Conservation (phyloP, 2,888 invertebrate species). For the Eupithecia inturbata region DNA sequence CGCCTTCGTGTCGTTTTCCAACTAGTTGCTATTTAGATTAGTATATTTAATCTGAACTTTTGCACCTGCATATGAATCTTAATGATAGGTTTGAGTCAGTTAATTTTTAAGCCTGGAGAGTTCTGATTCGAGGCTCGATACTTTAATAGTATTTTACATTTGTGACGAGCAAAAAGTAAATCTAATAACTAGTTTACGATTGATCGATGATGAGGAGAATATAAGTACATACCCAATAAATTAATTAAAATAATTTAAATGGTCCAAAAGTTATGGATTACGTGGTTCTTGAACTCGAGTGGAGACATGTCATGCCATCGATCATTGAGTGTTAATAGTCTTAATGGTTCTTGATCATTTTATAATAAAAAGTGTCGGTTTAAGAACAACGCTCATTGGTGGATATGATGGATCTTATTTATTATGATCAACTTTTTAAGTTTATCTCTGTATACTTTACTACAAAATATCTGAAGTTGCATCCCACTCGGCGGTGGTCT, state of each 20-base stretch:
- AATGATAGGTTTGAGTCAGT: constrained; percentile 26
- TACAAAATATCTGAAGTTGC: neutral
- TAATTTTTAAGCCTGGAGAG: constrained; percentile 22
- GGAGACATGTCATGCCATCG: constrained; percentile 69
- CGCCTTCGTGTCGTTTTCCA: constrained; percentile 27
- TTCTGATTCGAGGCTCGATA: constrained; percentile 13
- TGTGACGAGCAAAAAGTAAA: constrained; percentile 34
- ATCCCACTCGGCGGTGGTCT: neutral
- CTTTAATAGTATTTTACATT: constrained; percentile 13
- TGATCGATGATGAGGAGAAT: constrained; percentile 72
- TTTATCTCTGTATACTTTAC: neutral
- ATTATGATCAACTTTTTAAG: constrained; percentile 15
- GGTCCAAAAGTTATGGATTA: constrained; percentile 67
- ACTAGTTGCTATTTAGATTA: constrained; percentile 26
- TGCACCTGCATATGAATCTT: constrained; percentile 23
- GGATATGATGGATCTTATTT: constrained; percentile 27
- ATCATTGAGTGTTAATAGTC: constrained; percentile 62
- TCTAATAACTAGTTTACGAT: constrained; percentile 67
- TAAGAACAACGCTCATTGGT: constrained; percentile 2
- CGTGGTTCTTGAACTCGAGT: constrained; percentile 58
- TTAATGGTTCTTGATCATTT: constrained; percentile 60
- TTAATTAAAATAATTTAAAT: constrained; percentile 72
- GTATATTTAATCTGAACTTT: constrained; percentile 23
- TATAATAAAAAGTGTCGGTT: constrained; percentile 49
- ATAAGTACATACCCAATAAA: constrained; percentile 58